Evolutionary conservation across 1,140 invertebrate genomes (phyloP).

Genomic region (Pseudachorutes palmiensis): DNA sequence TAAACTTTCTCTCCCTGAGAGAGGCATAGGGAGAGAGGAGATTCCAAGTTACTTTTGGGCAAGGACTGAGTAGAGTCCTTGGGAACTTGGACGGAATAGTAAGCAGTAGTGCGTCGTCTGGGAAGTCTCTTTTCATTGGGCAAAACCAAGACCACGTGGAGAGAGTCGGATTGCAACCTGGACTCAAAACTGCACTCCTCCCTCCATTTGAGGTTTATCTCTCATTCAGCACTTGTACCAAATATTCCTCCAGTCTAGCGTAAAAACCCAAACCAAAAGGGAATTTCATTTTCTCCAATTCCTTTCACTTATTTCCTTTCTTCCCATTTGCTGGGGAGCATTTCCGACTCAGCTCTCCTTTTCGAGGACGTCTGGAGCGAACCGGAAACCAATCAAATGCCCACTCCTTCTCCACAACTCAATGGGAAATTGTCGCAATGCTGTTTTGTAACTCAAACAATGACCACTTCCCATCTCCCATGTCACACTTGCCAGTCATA

Average conservation of each 20-base stretch:
- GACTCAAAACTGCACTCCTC: too few species aligned
- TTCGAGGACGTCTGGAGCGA: not conserved
- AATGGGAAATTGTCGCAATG: slow-evolving; percentile 3
- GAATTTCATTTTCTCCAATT: slow-evolving; percentile 8
- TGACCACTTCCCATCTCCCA: not conserved
- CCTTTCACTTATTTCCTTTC: slow-evolving; percentile 3
- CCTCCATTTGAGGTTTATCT: not conserved
- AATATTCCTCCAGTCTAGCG: not conserved
- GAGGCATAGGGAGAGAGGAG: too few species aligned
- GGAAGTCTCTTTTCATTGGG: too few species aligned
- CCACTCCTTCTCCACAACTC: not conserved
- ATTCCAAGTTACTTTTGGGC: too few species aligned
- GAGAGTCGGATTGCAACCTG: too few species aligned
- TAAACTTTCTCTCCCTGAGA: slow-evolving; percentile 28
- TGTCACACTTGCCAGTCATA: not conserved
- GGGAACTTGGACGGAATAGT: too few species aligned
- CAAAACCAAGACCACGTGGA: too few species aligned
- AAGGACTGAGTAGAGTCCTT: too few species aligned
- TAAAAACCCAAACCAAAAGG: slow-evolving; percentile 4
- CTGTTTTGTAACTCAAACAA: not conserved
- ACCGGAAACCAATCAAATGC: slow-evolving; percentile 8
- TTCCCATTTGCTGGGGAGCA: not conserved
- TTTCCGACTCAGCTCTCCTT: too few species aligned
- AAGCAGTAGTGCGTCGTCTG: too few species aligned
- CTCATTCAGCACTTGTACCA: not conserved